phyloP scores from a whole-genome alignment of 2,113 vertebrate species.

The Atrichornis clamosus region DNA sequence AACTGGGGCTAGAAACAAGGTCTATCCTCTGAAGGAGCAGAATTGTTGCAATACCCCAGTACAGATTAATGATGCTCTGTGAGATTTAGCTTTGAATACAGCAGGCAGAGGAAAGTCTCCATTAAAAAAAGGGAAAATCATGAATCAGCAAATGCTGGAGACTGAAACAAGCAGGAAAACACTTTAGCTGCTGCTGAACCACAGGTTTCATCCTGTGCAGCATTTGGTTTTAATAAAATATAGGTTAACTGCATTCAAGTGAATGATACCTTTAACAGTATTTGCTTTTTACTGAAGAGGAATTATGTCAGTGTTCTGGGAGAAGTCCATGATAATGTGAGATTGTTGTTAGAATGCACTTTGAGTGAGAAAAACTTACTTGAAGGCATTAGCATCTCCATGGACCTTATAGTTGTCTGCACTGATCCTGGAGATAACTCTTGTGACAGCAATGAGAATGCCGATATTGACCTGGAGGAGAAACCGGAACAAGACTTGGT shows the following conservation, averaged over 20 bases:
- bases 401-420: constrained; percentile 93
- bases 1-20: background rate
- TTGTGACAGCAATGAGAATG: constrained; percentile 91
- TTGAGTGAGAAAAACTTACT: constrained; percentile 74
- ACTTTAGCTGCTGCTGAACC: background rate
- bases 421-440: constrained; percentile 95
- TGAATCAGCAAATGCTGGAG: background rate
- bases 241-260: background rate
- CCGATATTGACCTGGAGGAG: constrained; percentile 86
- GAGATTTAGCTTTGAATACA: background rate
- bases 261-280: background rate
- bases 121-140: background rate
- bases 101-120: background rate
- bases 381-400: constrained; percentile 88
- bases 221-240: background rate
- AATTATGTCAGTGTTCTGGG: background rate
- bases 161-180: background rate
- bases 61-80: background rate
- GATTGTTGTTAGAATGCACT: background rate
- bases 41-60: background rate
- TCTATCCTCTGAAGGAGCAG: background rate
- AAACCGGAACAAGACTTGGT: background rate
- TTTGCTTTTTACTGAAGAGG: background rate
- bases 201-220: background rate
- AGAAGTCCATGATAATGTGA: background rate